phyloP scores from a whole-genome alignment of 2,888 invertebrate genomes.

The Pyrochroa serraticornis region DNA sequence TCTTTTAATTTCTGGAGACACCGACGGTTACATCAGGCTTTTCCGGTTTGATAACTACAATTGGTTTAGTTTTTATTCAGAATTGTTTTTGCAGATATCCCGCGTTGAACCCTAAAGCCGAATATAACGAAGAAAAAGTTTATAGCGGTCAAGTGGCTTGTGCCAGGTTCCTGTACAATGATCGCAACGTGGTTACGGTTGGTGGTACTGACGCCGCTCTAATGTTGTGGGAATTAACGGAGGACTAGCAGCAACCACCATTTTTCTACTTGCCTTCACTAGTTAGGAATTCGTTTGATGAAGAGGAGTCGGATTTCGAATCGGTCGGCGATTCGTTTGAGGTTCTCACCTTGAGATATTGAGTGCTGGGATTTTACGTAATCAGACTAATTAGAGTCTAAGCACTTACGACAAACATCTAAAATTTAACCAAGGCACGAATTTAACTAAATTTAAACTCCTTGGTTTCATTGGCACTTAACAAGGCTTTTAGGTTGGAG shows the following conservation, averaged over 20 bases:
- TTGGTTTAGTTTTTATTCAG: background rate
- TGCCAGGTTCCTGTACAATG: conserved; percentile 84
- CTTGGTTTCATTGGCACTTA: conserved; percentile 9
- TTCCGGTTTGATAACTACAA: conserved; percentile 36
- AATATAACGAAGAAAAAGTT: conserved; percentile 86
- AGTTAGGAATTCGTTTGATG: conserved; percentile 28
- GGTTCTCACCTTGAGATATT: conserved; percentile 49
- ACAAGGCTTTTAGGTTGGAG: conserved; percentile 10
- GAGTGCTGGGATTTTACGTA: conserved; percentile 11
- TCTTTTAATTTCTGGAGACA: conserved; percentile 82
- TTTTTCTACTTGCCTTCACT: conserved; percentile 40
- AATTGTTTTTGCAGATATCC: conserved; percentile 69
- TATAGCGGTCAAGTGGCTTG: conserved; percentile 84
- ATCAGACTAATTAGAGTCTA: background rate
- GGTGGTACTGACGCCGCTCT: conserved; percentile 89
- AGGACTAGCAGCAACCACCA: conserved; percentile 66
- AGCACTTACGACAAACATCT: too few species aligned
- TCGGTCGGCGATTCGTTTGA: conserved; percentile 53
- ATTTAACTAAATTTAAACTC: background rate
- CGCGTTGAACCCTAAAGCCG: conserved; percentile 82
- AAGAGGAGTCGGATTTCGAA: conserved; percentile 46
- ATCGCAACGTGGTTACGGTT: conserved; percentile 82
- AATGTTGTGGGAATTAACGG: conserved; percentile 89
- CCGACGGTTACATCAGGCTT: conserved; percentile 77
- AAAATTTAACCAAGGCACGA: too few species aligned